These are phyloP conservation scores for Rhynchophorus ferrugineus DNA, from an alignment of 1,140 invertebrate species.

Conservation along the genomic window DNA sequence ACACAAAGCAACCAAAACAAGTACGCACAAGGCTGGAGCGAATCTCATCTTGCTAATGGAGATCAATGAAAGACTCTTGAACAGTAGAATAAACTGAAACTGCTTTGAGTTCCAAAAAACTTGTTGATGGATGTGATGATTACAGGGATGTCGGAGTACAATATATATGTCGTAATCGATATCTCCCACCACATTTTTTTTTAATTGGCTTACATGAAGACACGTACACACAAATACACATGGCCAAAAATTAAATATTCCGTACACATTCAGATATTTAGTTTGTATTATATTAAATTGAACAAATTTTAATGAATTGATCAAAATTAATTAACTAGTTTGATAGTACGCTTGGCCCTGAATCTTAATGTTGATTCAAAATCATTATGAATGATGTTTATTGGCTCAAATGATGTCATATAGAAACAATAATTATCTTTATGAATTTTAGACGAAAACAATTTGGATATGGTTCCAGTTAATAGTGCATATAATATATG, in stretches of 20 bases:
- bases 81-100: neutral
- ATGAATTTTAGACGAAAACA: no score
- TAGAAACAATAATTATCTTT: no score
- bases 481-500: no score
- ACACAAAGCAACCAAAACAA: conserved; percentile 3
- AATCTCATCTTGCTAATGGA: conserved; percentile 4
- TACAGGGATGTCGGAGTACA: conserved; percentile 1
- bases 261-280: conserved; percentile 12
- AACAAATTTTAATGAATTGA: no score
- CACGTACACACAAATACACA: no score
- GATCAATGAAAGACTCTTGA: neutral
- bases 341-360: no score
- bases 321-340: no score
- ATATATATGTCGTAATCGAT: conserved; percentile 17
- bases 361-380: no score
- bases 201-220: conserved; percentile 4
- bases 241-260: conserved; percentile 7
- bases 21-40: conserved; percentile 8
- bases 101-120: neutral
- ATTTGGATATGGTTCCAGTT: no score
- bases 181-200: conserved; percentile 4
- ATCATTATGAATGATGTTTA: no score
- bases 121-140: neutral
- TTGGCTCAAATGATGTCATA: no score
- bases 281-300: conserved; percentile 6